Conservation (phyloP, 2,113 vertebrate species). For the Brachirus orientalis region DNA sequence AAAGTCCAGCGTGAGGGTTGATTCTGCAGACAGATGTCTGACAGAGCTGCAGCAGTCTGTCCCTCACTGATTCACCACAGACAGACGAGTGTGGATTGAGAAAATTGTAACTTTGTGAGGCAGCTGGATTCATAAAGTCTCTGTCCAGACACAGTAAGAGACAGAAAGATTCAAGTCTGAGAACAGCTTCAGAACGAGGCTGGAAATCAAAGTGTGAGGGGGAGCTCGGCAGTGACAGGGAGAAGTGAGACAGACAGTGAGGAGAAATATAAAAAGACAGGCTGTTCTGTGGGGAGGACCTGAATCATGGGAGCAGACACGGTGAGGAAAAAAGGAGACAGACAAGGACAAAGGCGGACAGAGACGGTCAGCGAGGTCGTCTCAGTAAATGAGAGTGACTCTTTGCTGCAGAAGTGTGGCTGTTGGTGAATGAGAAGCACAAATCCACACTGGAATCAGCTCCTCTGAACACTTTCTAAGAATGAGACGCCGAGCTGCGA, state of each 20-base stretch:
- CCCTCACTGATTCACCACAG: conserved; percentile 38
- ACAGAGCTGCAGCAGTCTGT: conserved; percentile 60
- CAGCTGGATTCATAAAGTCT: conserved; percentile 40
- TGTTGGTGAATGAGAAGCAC: conserved; percentile 59
- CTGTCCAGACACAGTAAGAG: conserved; percentile 25
- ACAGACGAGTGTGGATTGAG: conserved; percentile 32
- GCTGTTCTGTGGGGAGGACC: neutral
- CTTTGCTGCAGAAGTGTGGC: conserved; percentile 29
- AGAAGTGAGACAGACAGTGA: conserved; percentile 3
- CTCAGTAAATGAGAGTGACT: neutral
- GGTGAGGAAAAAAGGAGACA: neutral
- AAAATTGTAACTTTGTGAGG: conserved; percentile 55
- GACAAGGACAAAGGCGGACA: neutral
- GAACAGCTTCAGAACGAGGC: neutral
- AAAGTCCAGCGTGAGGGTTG: conserved; percentile 34
- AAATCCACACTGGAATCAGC: conserved; percentile 54
- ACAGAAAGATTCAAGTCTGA: conserved; percentile 30
- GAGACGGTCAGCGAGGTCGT: neutral
- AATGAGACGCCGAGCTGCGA: conserved; percentile 53
- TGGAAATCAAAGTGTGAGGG: conserved; percentile 13
- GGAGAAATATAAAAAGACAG: neutral
- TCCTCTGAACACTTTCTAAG: conserved; percentile 64
- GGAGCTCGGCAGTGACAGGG: neutral
- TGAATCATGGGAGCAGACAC: neutral
- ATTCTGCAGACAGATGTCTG: conserved; percentile 56